These are phyloP conservation scores for Dynastes maya DNA, from an alignment of 2,888 invertebrate genomes.

Conservation along the genomic window DNA sequence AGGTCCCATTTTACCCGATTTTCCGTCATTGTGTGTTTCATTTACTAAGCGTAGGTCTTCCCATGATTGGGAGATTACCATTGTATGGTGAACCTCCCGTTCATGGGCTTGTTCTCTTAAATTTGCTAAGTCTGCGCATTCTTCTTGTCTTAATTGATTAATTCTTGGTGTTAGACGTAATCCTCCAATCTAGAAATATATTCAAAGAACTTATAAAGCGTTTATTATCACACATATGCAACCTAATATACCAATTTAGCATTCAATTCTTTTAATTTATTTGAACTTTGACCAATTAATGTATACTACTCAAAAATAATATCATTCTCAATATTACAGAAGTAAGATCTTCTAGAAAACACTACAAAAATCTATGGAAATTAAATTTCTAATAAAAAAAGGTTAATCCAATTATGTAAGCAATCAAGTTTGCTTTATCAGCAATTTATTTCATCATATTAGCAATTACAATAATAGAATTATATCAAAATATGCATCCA, in stretches of 20 bases:
- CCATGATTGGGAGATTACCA: constrained; percentile 96
- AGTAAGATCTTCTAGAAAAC: neutral
- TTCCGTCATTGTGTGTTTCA: constrained; percentile 61
- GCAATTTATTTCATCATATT: neutral
- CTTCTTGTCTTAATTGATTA: constrained; percentile 90
- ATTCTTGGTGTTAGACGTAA: constrained; percentile 83
- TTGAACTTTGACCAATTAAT: constrained; percentile 33
- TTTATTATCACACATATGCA: neutral
- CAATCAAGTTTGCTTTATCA: neutral
- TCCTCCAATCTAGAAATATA: constrained; percentile 53
- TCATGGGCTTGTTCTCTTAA: constrained; percentile 93
- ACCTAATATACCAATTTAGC: neutral
- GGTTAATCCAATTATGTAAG: neutral
- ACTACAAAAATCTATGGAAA: neutral
- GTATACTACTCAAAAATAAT: neutral
- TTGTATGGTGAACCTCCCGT: constrained; percentile 90
- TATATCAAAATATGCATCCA: neutral
- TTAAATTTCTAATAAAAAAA: neutral
- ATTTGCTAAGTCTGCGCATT: constrained; percentile 87
- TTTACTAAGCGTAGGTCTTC: constrained; percentile 84
- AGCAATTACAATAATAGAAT: neutral
- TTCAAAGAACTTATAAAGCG: neutral
- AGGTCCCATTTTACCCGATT: constrained; percentile 65
- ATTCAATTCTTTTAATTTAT: constrained; percentile 12
- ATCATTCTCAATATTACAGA: neutral